Evolutionary conservation across 2,888 invertebrate species (phyloP).

Genomic region (Hydrotaea cyrtoneurina): DNA sequence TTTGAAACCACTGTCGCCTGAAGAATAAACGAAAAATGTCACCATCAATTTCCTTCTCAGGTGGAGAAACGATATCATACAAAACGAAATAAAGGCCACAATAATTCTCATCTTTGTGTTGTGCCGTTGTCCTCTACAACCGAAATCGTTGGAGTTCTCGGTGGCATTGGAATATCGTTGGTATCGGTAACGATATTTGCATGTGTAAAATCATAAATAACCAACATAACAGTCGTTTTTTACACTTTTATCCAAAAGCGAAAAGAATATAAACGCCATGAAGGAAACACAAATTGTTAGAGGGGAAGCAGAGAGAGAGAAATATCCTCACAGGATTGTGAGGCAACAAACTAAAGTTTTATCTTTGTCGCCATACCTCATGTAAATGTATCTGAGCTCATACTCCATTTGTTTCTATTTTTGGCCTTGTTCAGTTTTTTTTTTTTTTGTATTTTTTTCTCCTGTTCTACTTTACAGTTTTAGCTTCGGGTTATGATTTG

Average conservation of each 20-base stretch:
- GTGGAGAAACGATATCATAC: conserved; percentile 36
- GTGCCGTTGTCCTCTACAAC: not conserved
- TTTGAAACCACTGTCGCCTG: not conserved
- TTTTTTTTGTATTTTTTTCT: conserved; percentile 1
- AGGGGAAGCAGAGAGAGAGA: not conserved
- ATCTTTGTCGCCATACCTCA: not conserved
- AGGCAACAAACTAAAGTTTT: conserved; percentile 12
- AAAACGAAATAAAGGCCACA: conserved; percentile 44
- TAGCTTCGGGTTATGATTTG: conserved; percentile 49
- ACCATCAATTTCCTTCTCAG: conserved; percentile 61
- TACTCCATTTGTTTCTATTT: conserved; percentile 9
- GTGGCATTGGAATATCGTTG: conserved; percentile 13
- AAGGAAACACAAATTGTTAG: not conserved
- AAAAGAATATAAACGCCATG: not conserved
- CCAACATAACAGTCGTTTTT: not conserved
- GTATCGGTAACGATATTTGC: conserved; percentile 71
- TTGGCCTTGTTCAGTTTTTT: too few species aligned
- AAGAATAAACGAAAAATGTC: conserved; percentile 54
- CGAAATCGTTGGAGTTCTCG: not conserved
- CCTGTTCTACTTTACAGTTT: conserved; percentile 25
- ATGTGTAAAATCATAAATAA: conserved; percentile 79
- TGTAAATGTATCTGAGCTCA: not conserved
- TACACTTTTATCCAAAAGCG: not conserved
- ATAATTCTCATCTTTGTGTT: conserved; percentile 21
- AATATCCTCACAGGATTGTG: conserved; percentile 9